These are phyloP conservation scores for Peromyscus aztecus DNA, from an alignment of 2,797 vertebrate genomes.

Conservation along the genomic window DNA sequence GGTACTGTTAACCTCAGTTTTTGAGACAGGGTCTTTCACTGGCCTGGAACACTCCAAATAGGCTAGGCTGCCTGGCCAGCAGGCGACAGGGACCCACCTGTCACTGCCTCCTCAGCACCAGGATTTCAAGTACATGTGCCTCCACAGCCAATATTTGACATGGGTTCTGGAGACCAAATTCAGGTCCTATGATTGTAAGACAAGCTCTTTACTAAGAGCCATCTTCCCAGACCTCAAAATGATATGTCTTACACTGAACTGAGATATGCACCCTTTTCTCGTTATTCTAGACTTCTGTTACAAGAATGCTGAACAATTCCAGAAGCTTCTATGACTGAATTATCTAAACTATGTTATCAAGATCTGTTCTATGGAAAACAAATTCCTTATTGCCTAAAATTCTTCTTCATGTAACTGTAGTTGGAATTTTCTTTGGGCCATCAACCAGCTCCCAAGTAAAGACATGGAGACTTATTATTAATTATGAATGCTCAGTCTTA, in stretches of 20 bases:
- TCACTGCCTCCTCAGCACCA: background rate
- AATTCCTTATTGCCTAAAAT: background rate
- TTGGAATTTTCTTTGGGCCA: background rate
- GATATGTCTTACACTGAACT: constrained; percentile 4
- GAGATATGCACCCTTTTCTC: background rate
- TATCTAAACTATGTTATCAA: constrained; percentile 13
- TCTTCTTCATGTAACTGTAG: background rate
- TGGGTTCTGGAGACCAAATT: background rate
- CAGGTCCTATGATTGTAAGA: background rate
- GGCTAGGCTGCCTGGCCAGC: background rate
- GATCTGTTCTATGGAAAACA: background rate
- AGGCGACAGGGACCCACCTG: background rate
- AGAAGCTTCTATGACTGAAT: constrained; percentile 6
- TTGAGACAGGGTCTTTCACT: background rate
- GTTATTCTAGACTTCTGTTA: background rate
- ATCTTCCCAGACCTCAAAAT: background rate
- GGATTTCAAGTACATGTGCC: background rate
- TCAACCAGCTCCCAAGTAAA: background rate
- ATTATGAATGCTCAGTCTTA: background rate
- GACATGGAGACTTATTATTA: background rate
- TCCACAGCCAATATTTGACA: background rate
- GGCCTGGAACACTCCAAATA: background rate
- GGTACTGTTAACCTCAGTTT: background rate
- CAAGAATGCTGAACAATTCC: constrained; percentile 38
- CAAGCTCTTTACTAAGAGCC: background rate